phyloP scores from a whole-genome alignment of 2,113 vertebrate genomes.

The Pseudorectes ferrugineus region DNA sequence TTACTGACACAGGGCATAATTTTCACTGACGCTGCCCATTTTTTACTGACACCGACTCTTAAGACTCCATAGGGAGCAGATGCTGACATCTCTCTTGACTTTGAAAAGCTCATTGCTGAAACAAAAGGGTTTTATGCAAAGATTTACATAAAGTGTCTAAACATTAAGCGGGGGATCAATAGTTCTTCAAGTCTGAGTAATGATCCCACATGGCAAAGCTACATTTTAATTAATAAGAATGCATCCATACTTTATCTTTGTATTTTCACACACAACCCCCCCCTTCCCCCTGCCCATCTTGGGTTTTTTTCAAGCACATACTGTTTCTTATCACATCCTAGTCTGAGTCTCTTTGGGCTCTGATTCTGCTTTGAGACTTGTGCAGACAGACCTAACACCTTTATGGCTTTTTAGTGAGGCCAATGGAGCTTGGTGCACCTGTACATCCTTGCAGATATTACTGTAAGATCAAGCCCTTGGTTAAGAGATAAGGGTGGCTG shows the following conservation, averaged over 20 bases:
- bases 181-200: conserved; percentile 45
- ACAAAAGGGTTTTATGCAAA: conserved; percentile 54
- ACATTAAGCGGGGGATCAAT: conserved; percentile 37
- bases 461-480: neutral
- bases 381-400: neutral
- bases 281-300: fast-evolving
- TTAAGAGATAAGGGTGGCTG: neutral
- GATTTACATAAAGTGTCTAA: conserved; percentile 64
- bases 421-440: neutral
- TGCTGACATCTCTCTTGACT: conserved; percentile 43
- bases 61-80: conserved; percentile 42
- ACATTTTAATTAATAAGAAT: conserved; percentile 33
- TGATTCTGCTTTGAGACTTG: neutral
- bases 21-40: conserved; percentile 45
- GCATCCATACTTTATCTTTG: neutral
- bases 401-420: neutral
- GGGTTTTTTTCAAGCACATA: neutral
- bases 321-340: neutral
- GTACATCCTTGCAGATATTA: neutral
- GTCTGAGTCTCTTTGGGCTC: neutral
- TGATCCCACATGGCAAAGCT: conserved; percentile 26
- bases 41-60: conserved; percentile 51
- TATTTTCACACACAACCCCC: neutral
- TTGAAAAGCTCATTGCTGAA: conserved; percentile 51
- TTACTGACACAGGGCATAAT: conserved; percentile 59